Base-by-base conservation (phyloP, 2,113 vertebrate species). In the Aphyosemion australe region DNA sequence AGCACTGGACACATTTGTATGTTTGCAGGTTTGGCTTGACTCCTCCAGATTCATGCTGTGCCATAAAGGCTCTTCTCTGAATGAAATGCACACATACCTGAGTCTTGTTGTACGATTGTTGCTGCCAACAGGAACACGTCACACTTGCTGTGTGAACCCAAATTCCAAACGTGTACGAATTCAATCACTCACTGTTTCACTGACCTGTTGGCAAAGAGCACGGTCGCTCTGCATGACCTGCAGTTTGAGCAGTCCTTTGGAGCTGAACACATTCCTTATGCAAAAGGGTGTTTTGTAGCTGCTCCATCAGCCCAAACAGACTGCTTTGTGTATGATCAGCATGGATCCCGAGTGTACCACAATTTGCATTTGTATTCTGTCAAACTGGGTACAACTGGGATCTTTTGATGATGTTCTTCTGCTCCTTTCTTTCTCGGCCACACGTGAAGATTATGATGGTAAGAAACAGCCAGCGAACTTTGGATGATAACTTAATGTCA, bases 391-490 rank as follows among this genome's bases (percentile, higher is more conserved):
- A 88, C 87, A 86, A 69, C 61, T 4, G 74, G 83, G 85, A 86
- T 87, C 81, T 89, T 78, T 86, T 88, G 34, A 79, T 90, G 63
- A 89, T 83, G 69, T 80, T 87, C 80, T 90, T 89, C 83, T 90
- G 82, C 82, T 92, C 81, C 91, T 90, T 79, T 69, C 81, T 87
- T 85, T 92, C 65, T 87, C 79, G 83, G 80, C 87, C 57, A 69
- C 90, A 92, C 94, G 54, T 90, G 76, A 89, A 91, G 85, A 90
- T 63, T 85, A 83, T 75, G 94, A 96, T 94, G 95, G 95, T 97
- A 95, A 96, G 94, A 90, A 20, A 8, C 1, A 76, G 75, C 34
- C 55, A 69, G 50, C 62, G 74, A 74, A 78, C 68, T 52, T 60
- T 32, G 12, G 61, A 75, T 64, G 34, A 59, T 64, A 55, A 73